Evolutionary conservation across 2,888 invertebrate species (phyloP).

Genomic region (Cataglyphis altisquamis): DNA sequence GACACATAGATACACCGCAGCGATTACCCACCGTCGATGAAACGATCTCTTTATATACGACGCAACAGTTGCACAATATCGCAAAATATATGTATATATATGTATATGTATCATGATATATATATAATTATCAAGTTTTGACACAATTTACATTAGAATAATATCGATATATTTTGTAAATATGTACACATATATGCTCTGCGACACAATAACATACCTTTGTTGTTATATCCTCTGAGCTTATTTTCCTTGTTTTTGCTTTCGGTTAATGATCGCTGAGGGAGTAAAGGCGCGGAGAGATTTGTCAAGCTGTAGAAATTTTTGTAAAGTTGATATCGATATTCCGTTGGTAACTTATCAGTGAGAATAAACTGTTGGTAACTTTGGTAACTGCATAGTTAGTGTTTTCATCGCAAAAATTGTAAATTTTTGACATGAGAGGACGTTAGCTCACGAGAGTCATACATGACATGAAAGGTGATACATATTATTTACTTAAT

Average conservation of each 20-base stretch:
- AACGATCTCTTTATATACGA: not conserved
- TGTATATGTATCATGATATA: not conserved
- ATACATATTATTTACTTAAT: too few species aligned
- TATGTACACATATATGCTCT: not conserved
- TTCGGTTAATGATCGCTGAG: not conserved
- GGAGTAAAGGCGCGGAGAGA: not conserved
- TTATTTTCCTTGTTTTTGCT: not conserved
- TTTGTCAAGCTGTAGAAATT: not conserved
- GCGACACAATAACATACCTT: not conserved
- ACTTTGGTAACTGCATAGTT: too few species aligned
- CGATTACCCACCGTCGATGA: constrained; percentile 34
- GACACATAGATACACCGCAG: constrained; percentile 40
- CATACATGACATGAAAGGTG: too few species aligned
- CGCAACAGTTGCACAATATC: not conserved
- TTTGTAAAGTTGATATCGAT: not conserved
- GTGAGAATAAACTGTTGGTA: too few species aligned
- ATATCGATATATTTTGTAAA: not conserved
- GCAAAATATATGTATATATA: not conserved
- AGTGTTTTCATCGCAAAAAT: too few species aligned
- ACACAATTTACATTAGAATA: not conserved
- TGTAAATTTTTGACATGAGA: too few species aligned
- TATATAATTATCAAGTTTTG: not conserved
- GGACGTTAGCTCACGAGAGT: too few species aligned
- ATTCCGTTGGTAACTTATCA: not conserved
- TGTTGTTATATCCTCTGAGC: not conserved